A percentile compares a stretch with the other conserved stretches of the same genome.
Conservation (phyloP, 64 coral and sea anemone species). For the Dendronephthya gigantea region DNA sequence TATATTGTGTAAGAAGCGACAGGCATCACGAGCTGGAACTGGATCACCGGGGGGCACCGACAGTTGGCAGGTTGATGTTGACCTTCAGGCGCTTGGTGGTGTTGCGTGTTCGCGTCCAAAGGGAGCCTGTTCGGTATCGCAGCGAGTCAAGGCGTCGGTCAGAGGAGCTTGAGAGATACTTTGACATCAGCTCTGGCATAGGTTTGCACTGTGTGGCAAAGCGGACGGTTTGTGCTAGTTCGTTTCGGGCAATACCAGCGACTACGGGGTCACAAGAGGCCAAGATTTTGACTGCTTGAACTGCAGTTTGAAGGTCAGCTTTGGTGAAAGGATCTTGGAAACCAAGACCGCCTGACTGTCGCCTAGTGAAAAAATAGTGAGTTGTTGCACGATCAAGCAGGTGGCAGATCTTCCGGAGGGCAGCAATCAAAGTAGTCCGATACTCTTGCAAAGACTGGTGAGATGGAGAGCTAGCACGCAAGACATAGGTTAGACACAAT, state of each 20-base stretch:
- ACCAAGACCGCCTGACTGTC: neutral
- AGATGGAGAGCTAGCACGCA: neutral
- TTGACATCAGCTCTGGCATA: too few relatives aligned
- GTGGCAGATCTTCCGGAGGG: neutral
- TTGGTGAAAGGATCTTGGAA: conserved; percentile 7
- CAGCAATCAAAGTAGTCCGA: neutral
- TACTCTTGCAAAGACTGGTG: neutral
- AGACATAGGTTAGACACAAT: conserved; percentile 8
- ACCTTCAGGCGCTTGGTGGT: too few relatives aligned
- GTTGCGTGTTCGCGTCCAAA: too few relatives aligned
- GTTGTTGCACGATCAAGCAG: neutral
- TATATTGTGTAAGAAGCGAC: too few relatives aligned
- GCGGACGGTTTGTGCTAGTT: too few relatives aligned
- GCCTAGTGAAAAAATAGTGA: neutral
- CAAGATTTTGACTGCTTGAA: conserved; percentile 2
- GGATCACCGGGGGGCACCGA: too few relatives aligned
- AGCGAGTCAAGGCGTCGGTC: neutral
- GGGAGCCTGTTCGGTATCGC: too few relatives aligned
- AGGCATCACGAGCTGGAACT: too few relatives aligned
- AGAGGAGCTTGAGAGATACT: too few relatives aligned
- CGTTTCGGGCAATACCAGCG: too few relatives aligned
- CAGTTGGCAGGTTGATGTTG: too few relatives aligned
- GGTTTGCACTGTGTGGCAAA: too few relatives aligned
- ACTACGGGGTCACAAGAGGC: conserved; percentile 7
- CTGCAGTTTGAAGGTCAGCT: neutral